These are phyloP conservation scores for Megastigmus dorsalis DNA, from an alignment of 2,888 invertebrate species.

Conservation along the genomic window DNA sequence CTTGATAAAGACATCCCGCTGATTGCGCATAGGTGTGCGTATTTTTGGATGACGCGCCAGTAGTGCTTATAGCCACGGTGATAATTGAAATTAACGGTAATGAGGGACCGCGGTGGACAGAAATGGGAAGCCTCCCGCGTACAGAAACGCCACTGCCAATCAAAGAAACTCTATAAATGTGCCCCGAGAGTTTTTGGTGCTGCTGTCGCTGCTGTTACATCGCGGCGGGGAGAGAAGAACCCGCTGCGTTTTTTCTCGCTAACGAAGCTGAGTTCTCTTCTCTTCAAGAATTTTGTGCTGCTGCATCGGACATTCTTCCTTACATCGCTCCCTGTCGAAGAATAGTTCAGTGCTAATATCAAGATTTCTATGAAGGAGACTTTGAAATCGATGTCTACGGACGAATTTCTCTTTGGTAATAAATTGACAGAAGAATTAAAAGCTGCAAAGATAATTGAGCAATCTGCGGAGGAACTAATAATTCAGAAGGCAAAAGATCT, in stretches of 20 bases:
- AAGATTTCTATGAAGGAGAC: background rate
- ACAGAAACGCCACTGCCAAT: constrained; percentile 65
- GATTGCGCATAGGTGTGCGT: background rate
- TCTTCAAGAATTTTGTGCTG: too few relatives aligned
- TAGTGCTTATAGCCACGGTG: constrained; percentile 62
- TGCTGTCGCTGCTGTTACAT: too few relatives aligned
- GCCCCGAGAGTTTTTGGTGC: background rate
- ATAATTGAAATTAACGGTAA: constrained; percentile 72
- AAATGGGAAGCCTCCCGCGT: constrained; percentile 59
- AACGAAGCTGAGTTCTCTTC: too few relatives aligned
- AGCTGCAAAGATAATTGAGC: background rate
- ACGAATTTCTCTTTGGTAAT: background rate
- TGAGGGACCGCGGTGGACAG: constrained; percentile 59
- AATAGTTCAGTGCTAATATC: too few relatives aligned
- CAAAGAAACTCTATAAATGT: constrained; percentile 55
- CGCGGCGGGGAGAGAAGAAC: too few relatives aligned
- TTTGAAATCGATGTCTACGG: background rate
- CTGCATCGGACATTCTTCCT: too few relatives aligned
- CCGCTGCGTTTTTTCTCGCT: too few relatives aligned
- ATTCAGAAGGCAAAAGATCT: background rate
- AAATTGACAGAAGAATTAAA: background rate
- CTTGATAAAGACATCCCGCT: constrained; percentile 35
- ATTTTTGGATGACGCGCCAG: constrained; percentile 49
- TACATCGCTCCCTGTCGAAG: too few relatives aligned
- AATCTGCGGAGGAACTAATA: background rate